Evolutionary conservation across 2,888 invertebrate genomes (phyloP), one percentile per base, ranked within the genome.

Genomic region (Ophraella communa): DNA sequence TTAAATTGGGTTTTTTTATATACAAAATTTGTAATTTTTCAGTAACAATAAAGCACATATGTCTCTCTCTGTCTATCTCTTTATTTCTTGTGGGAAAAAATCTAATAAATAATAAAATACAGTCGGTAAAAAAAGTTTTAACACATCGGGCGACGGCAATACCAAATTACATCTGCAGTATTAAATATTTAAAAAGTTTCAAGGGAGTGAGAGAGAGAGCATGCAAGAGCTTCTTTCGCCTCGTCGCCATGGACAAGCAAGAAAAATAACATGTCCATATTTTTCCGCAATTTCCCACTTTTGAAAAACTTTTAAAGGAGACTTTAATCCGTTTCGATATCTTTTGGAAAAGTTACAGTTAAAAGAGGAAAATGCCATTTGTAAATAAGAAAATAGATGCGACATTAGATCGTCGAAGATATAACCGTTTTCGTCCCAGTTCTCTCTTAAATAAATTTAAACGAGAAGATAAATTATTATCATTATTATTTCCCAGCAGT

Each of bases 181-280:
- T 45, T 45, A 45, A 45, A 45, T 21, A 45, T 45, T 45, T 45
- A 45, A 45, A 45, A 45, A 45, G 20, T 45, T 45, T 21, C n/a
- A n/a, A n/a, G n/a, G n/a, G n/a, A n/a, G n/a, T n/a, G n/a, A n/a
- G n/a, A n/a, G n/a, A n/a, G n/a, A n/a, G n/a, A n/a, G n/a, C n/a
- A n/a, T n/a, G n/a, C n/a, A n/a, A 45, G 21, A 21, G 21, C 45
- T 45, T 45, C n/a, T 45, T 45, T 10, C 21, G 21, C 11, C 45
- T 8, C 21, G 20, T 45, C 11, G 45, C n/a, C n/a, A n/a, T 45
- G 45, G 45, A 45, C 45, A 45, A 45, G 24, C 56, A n/a, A 56
- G 44, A 61, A n/a, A n/a, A 68, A 68, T 65, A 68, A 66, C 65
- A 68, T 66, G 68, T 64, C 54, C 65, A 64, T 68, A 68, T 68